Percentiles rank a stretch among this genome's conserved stretches.
Conservation (phyloP, 2,888 invertebrate species). For the Cremastinae sp. region DNA sequence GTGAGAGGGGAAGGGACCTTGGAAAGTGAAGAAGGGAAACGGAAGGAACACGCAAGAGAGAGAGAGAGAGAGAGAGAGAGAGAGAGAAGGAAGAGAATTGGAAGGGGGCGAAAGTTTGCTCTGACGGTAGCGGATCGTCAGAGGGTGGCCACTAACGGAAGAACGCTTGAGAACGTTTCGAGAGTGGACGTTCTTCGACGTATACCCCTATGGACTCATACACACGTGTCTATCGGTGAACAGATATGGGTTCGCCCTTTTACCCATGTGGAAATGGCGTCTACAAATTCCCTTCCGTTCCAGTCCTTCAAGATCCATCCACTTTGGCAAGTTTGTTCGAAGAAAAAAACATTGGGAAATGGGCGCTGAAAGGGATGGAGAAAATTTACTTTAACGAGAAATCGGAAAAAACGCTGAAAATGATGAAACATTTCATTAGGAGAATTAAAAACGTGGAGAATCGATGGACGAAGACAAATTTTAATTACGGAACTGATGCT, state of each 20-base stretch:
- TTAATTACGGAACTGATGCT: no score
- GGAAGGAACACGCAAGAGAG: slow-evolving; percentile 33
- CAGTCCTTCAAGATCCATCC: no score
- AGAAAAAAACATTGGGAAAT: no score
- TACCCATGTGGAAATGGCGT: no score
- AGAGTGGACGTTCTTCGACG: slow-evolving; percentile 6
- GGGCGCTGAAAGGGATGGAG: no score
- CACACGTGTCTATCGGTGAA: slow-evolving; percentile 37
- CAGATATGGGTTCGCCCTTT: slow-evolving; percentile 46
- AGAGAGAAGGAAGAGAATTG: slow-evolving; percentile 36
- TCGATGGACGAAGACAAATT: no score
- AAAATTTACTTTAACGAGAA: no score
- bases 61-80: slow-evolving; percentile 30
- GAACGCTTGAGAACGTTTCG: slow-evolving; percentile 41
- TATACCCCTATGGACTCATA: slow-evolving; percentile 18
- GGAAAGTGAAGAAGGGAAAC: slow-evolving; percentile 48
- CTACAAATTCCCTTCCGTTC: no score
- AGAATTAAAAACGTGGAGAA: no score
- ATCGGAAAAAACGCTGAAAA: no score
- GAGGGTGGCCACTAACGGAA: slow-evolving; percentile 44
- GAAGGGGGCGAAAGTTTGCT: slow-evolving; percentile 44
- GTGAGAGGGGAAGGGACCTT: slow-evolving; percentile 42
- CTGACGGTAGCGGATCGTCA: slow-evolving; percentile 47
- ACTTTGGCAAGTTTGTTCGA: no score
- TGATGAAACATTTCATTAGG: no score